phyloP scores from a whole-genome alignment of 2,797 vertebrate genomes.

The Thripadectes ignobilis region DNA sequence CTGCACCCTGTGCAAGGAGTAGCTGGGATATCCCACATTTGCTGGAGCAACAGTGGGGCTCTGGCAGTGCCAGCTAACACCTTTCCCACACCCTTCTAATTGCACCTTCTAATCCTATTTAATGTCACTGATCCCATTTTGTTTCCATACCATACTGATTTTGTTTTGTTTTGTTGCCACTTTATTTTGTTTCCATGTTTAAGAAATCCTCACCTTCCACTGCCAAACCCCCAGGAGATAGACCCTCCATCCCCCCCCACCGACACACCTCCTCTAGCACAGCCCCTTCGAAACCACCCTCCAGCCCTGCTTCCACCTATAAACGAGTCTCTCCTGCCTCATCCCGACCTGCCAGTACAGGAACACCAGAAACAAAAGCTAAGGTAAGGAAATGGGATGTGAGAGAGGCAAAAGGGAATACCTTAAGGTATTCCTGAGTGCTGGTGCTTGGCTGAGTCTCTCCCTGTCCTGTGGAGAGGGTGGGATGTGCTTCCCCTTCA shows the following conservation, averaged over 20 bases:
- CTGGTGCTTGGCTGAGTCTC: neutral
- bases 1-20: neutral
- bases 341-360: slow-evolving; percentile 75
- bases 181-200: slow-evolving; percentile 74
- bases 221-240: slow-evolving; percentile 76
- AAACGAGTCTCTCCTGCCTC: slow-evolving; percentile 77
- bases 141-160: slow-evolving; percentile 54
- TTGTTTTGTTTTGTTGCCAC: slow-evolving; percentile 57
- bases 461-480: neutral
- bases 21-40: neutral
- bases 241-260: slow-evolving; percentile 80
- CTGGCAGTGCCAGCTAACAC: neutral
- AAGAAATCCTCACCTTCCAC: slow-evolving; percentile 84
- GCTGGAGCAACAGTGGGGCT: neutral
- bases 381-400: slow-evolving; percentile 82
- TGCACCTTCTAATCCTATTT: slow-evolving; percentile 32
- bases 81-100: neutral
- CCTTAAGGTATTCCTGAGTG: neutral
- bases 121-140: neutral
- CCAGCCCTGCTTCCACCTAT: slow-evolving; percentile 68
- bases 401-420: neutral
- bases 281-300: slow-evolving; percentile 79
- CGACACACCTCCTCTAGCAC: slow-evolving; percentile 77
- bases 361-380: slow-evolving; percentile 61
- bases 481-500: neutral